phyloP scores from a whole-genome alignment of 2,888 invertebrate species.

The Thysanoteuthis rhombus region DNA sequence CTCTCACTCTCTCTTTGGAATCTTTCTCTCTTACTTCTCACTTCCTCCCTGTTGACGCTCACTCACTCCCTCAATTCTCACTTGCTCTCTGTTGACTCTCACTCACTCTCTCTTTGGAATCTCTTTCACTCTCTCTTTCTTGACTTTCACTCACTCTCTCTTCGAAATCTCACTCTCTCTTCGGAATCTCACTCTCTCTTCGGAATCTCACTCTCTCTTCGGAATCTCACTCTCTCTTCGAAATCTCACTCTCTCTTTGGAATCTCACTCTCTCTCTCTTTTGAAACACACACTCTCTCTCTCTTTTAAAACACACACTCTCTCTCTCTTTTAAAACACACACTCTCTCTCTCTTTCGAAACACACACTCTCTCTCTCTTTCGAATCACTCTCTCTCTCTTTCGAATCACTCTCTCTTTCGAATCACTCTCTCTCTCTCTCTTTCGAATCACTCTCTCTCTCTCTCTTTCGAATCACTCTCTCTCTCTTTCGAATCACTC shows the following conservation, averaged over 20 bases:
- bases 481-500: too few species aligned
- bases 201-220: too few species aligned
- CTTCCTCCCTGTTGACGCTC: not conserved
- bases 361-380: not conserved
- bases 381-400: not conserved
- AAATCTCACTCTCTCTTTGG: too few species aligned
- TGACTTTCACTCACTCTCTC: not conserved
- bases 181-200: not conserved
- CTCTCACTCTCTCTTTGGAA: not conserved
- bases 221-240: too few species aligned
- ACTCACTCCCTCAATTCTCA: too few species aligned
- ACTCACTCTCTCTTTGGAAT: too few species aligned
- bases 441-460: too few species aligned
- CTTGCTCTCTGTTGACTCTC: too few species aligned
- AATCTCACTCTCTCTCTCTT: not conserved
- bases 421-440: not conserved
- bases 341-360: not conserved
- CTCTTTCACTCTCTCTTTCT: not conserved
- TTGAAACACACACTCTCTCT: not conserved
- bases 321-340: not conserved
- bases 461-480: too few species aligned
- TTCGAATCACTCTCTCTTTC: not conserved
- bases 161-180: not conserved
- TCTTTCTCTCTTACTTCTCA: not conserved
- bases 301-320: rapidly evolving